Evolutionary conservation across 2,888 invertebrate species (phyloP).

Genomic region (Carcina quercana): DNA sequence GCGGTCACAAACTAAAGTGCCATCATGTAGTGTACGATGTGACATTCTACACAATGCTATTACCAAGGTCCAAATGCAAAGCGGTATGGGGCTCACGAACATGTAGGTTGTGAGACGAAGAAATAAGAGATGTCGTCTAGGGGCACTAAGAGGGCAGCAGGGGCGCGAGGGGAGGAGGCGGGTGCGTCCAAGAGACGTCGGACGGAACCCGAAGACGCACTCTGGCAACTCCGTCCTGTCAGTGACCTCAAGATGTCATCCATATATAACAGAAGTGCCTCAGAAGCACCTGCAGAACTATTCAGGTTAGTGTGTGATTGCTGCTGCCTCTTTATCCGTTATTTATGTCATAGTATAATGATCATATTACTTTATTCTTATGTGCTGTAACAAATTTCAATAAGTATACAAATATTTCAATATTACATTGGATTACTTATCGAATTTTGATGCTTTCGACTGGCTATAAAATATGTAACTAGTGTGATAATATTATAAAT

Average conservation of each 20-base stretch:
- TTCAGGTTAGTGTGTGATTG: constrained; percentile 80
- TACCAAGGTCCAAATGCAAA: constrained; percentile 69
- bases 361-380: neutral
- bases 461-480: too few species aligned
- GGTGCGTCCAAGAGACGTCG: constrained; percentile 62
- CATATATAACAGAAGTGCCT: constrained; percentile 88
- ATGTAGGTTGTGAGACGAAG: constrained; percentile 61
- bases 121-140: constrained; percentile 59
- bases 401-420: neutral
- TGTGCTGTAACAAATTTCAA: neutral
- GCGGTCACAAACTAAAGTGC: constrained; percentile 48
- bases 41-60: constrained; percentile 67
- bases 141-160: constrained; percentile 64
- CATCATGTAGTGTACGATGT: constrained; percentile 64
- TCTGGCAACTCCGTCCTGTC: constrained; percentile 88
- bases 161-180: constrained; percentile 58
- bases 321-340: constrained; percentile 21
- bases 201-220: constrained; percentile 60
- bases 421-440: too few species aligned
- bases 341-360: too few species aligned
- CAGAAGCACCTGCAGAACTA: constrained; percentile 89
- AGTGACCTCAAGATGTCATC: constrained; percentile 91
- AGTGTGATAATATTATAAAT: too few species aligned
- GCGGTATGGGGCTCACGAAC: constrained; percentile 57
- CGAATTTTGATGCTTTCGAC: too few species aligned